phyloP scores from a whole-genome alignment of 2,113 vertebrate genomes.

The Spermophilus dauricus region DNA sequence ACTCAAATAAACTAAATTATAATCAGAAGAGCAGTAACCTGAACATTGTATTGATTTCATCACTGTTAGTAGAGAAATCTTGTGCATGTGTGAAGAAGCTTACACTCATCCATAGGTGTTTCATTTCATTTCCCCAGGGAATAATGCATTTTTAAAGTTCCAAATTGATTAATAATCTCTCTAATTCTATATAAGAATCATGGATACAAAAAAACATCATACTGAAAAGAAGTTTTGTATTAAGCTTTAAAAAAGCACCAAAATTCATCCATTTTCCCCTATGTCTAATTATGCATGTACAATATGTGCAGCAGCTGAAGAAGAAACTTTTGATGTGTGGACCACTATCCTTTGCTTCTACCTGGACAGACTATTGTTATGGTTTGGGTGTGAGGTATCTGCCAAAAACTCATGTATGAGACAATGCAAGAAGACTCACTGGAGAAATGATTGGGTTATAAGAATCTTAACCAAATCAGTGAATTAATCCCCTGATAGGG shows the following conservation, averaged over 20 bases:
- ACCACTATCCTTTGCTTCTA: background rate
- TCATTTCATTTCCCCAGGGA: background rate
- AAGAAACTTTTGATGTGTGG: background rate
- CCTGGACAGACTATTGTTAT: background rate
- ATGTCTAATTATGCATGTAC: background rate
- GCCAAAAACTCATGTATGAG: no score
- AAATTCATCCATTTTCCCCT: background rate
- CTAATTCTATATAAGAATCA: background rate
- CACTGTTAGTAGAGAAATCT: background rate
- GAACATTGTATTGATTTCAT: background rate
- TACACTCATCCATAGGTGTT: background rate
- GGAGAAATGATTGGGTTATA: no score
- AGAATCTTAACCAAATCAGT: no score
- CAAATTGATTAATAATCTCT: background rate
- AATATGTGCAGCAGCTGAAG: background rate
- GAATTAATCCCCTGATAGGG: no score
- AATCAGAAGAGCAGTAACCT: background rate
- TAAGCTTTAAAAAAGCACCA: background rate
- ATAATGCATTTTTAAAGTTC: background rate
- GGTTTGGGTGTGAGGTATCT: no score
- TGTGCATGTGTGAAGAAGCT: background rate
- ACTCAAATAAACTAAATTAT: background rate
- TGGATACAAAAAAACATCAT: background rate
- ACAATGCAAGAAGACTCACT: no score
- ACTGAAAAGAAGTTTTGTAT: background rate